These are phyloP conservation scores for Archips crataeganus DNA, from an alignment of 2,888 invertebrate genomes.

Conservation along the genomic window DNA sequence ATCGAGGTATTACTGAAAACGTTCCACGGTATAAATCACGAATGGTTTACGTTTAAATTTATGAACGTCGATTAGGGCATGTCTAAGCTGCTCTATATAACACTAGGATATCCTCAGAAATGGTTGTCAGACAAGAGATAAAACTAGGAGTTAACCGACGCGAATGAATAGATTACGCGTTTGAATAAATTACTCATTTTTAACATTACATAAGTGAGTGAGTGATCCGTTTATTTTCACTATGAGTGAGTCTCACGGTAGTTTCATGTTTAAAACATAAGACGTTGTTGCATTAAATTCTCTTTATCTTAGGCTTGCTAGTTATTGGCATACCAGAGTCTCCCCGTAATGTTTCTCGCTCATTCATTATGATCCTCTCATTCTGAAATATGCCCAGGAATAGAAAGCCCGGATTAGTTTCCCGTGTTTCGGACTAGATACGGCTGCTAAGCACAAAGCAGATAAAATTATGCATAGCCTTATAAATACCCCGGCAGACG, in stretches of 20 bases:
- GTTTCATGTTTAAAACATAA: no score
- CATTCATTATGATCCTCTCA: background rate
- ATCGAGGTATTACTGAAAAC: slow-evolving; percentile 24
- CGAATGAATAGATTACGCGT: background rate
- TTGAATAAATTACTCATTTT: background rate
- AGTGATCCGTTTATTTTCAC: no score
- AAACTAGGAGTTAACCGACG: background rate
- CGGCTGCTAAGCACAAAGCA: background rate
- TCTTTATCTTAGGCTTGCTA: background rate
- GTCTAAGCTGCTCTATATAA: background rate
- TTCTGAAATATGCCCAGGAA: background rate
- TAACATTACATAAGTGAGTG: no score
- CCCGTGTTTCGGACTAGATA: background rate
- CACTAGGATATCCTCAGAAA: background rate
- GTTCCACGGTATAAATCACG: background rate
- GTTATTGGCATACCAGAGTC: background rate
- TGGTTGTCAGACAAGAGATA: background rate
- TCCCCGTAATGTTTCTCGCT: background rate
- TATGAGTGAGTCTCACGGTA: no score
- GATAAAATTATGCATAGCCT: slow-evolving; percentile 5
- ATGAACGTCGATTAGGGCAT: background rate
- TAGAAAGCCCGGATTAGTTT: background rate
- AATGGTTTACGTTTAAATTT: slow-evolving; percentile 23
- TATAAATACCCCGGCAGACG: background rate
- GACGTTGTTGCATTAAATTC: background rate